Conservation (phyloP, 2,888 invertebrate genomes). For the Cataglyphis rosenhaueri region DNA sequence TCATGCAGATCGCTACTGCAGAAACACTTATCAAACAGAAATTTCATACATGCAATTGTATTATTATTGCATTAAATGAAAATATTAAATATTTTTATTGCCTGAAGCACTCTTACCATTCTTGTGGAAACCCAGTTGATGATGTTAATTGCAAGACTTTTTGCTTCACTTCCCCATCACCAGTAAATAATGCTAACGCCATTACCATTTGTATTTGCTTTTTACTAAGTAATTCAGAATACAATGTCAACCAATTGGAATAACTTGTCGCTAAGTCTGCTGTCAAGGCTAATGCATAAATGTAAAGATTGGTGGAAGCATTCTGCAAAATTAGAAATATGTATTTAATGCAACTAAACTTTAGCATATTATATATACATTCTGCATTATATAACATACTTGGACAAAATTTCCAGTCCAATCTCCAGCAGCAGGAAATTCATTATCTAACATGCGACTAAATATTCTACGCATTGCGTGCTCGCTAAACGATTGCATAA, state of each 20-base stretch:
- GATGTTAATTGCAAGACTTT: constrained; percentile 84
- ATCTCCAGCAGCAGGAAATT: constrained; percentile 73
- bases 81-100: neutral
- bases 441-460: constrained; percentile 82
- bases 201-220: constrained; percentile 86
- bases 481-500: constrained; percentile 84
- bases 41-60: constrained; percentile 18
- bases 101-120: constrained; percentile 80
- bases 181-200: constrained; percentile 86
- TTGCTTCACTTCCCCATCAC: constrained; percentile 84
- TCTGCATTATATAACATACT: constrained; percentile 62
- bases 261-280: constrained; percentile 85
- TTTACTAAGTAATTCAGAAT: constrained; percentile 84
- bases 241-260: constrained; percentile 85
- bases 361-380: neutral
- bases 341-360: constrained; percentile 5
- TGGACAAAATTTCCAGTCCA: constrained; percentile 80
- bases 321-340: constrained; percentile 74
- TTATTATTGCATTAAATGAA: neutral
- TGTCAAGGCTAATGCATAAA: constrained; percentile 86
- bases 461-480: constrained; percentile 84
- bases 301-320: constrained; percentile 85
- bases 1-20: constrained; percentile 81
- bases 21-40: constrained; percentile 64
- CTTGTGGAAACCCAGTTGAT: constrained; percentile 82